Evolutionary conservation across 2,888 invertebrate genomes (phyloP), one percentile per base, ranked within the genome.

Genomic region (Apomyelois bistriatella): DNA sequence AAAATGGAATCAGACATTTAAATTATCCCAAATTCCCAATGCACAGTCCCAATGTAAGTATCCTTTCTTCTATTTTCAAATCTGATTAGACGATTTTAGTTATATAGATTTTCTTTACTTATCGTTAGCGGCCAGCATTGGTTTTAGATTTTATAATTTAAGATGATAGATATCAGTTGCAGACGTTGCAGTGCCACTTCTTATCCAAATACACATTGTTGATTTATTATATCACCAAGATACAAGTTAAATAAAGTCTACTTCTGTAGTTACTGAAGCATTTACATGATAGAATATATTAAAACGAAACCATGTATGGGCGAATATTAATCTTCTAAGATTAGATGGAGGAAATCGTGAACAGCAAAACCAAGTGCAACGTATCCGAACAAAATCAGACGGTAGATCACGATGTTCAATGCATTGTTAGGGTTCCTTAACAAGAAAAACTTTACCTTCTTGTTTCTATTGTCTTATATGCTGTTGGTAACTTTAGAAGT

Each of bases 391-490:
- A 63, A 61, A 74, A 75, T 80, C 79, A 66, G 67, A 62, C 74
- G 66, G 76, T 79, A 75, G 76, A 82, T 81, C 82, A 76, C 78
- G 65, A 65, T 66, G 72, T 70, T 68, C 64, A 2, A 35, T 43
- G n/a, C 22, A 40, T 42, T 48, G 22, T 50, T 40, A 50, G 49
- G 49, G 30, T 13, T 41, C 48, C 37, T n/a, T 22, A 12, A 9
- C 17, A 6, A 10, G 17, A 41, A 17, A 0, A 9, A 3, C 16
- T n/a, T 1, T 17, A 41, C 3, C 1, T 32, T 22, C 22, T 5
- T 22, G 3, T 3, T 22, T 22, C 2, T 22, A 3, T 22, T 32
- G 32, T 1, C 8, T 32, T 32, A 22, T 5, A 3, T 5, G 2
- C 22, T 22, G 22, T 32, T 32, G 32, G 3, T 3, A 32, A 32